Evolutionary conservation across 2,113 vertebrate species (phyloP), one percentile per base, ranked within the genome.

Genomic region (Tympanuchus pallidicinctus): DNA sequence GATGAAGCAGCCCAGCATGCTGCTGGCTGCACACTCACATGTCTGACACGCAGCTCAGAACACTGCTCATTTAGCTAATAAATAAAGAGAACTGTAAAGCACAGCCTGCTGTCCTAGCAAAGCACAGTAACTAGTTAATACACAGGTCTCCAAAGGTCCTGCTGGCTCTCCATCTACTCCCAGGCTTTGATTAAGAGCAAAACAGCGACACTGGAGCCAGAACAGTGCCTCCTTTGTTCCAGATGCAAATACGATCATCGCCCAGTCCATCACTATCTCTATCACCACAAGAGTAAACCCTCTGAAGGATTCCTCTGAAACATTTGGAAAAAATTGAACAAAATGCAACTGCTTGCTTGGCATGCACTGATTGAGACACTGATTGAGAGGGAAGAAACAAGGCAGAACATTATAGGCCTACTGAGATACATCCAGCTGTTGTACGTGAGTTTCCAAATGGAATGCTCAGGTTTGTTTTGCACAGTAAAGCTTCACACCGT

Each of bases 211-310:
- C 70, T 75, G 77, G 11, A 80, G 65, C 61, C n/a, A 43, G 45
- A 86, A 93, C 59, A 94, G 75, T 21, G 74, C 32, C 17, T 75
- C 47, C 65, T 91, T 87, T 92, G 82, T 94, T 67, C 61, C 89
- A 63, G 56, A 69, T 47, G 59, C 66, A 50, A 81, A 91, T 36
- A 48, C 25, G 17, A 84, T 15, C 13, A 3, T 1, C 54, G 36
- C 28, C 74, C 8, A 32, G 56, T 43, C 70, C 59, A 67, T 67
- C 83, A 56, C 5, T 65, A 64, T 40, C 66, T 81, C n/a, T 32
- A 5, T 8, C 0, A 0, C 54, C 42, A 81, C 40, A 40, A 8
- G 77, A 90, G 17, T 34, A 36, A 75, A 81, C 79, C 74, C 59
- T 63, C 69, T 57, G 43, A 92, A 74, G 48, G 34, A 70, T 57